phyloP scores from a whole-genome alignment of 2,797 vertebrate genomes.

The Otus scops region DNA sequence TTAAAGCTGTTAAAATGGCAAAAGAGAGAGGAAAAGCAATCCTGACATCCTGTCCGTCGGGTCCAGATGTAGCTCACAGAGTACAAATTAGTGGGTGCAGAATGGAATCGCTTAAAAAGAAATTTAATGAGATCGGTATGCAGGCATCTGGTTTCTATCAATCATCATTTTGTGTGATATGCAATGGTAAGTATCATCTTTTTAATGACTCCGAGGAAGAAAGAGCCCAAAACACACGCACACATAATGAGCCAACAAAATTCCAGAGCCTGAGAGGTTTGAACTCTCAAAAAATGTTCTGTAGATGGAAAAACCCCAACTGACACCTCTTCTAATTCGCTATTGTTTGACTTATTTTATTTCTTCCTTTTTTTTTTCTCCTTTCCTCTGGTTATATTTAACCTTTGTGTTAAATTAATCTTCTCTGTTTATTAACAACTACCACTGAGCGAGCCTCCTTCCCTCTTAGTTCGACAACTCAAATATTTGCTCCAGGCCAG shows the following conservation, averaged over 20 bases:
- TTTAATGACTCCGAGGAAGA: conserved; percentile 16
- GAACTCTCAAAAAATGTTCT: neutral
- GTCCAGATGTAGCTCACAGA: conserved; percentile 39
- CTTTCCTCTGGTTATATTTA: conserved; percentile 46
- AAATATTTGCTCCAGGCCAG: neutral
- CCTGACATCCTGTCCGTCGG: conserved; percentile 33
- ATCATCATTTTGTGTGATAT: conserved; percentile 41
- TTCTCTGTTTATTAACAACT: conserved; percentile 72
- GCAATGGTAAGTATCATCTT: conserved; percentile 45
- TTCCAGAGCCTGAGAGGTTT: conserved; percentile 2
- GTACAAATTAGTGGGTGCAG: conserved; percentile 24
- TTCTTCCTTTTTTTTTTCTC: neutral
- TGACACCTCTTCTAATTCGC: neutral
- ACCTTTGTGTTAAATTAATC: conserved; percentile 69
- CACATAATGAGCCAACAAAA: neutral
- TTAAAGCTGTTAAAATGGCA: conserved; percentile 55
- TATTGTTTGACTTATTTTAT: conserved; percentile 18
- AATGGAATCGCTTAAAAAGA: conserved; percentile 56
- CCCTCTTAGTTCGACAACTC: neutral
- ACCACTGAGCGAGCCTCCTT: neutral
- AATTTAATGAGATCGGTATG: conserved; percentile 56
- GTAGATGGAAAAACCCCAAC: conserved; percentile 27
- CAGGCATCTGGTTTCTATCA: conserved; percentile 64
- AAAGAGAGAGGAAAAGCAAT: conserved; percentile 26
- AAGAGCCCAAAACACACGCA: neutral